These are phyloP conservation scores for Tachina lurida DNA, from an alignment of 2,888 invertebrate species.

Conservation along the genomic window DNA sequence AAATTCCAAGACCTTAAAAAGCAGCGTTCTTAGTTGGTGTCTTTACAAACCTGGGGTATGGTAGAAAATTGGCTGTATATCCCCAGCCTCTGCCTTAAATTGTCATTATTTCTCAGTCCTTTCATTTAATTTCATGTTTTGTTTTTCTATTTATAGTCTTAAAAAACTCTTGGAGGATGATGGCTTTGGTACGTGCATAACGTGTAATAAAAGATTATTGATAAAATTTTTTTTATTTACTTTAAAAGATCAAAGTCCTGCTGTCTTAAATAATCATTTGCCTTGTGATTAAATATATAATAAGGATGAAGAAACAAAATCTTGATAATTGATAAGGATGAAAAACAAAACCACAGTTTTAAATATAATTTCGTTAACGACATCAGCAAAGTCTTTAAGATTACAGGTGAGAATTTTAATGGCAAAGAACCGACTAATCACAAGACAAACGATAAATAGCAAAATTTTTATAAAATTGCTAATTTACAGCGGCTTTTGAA, in stretches of 20 bases:
- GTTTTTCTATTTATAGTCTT: neutral
- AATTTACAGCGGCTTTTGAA: no score
- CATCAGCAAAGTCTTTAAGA: neutral
- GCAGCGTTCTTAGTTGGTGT: neutral
- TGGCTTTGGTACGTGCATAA: conserved; percentile 30
- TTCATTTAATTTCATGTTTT: neutral
- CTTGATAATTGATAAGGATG: conserved; percentile 27
- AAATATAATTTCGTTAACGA: no score
- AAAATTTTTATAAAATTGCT: no score
- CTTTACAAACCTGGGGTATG: neutral
- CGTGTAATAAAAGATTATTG: conserved; percentile 49
- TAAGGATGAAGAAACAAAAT: conserved; percentile 3
- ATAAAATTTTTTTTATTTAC: conserved; percentile 57
- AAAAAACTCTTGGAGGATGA: neutral
- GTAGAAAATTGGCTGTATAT: neutral
- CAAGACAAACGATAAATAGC: neutral
- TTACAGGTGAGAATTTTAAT: neutral
- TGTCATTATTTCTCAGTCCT: conserved; percentile 35
- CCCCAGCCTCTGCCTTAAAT: neutral
- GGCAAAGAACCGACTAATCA: neutral
- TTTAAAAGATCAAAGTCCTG: conserved; percentile 54
- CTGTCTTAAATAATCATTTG: conserved; percentile 9
- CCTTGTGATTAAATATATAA: neutral
- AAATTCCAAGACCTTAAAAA: neutral
- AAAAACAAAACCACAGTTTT: neutral